These are phyloP conservation scores for Mactromeris polynyma DNA, from an alignment of 2,888 invertebrate species.

Conservation along the genomic window DNA sequence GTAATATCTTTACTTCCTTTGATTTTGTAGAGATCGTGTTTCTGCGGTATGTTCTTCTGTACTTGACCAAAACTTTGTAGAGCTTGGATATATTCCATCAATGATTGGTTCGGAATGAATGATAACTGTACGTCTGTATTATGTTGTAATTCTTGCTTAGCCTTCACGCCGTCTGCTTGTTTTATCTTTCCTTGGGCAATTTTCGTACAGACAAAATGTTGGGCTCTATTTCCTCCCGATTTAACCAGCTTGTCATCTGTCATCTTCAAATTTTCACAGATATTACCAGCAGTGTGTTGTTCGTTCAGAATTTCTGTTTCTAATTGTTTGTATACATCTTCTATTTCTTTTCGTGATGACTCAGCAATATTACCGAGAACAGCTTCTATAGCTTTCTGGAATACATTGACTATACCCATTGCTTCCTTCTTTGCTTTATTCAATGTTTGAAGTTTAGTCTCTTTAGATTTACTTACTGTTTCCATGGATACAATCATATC, in stretches of 20 bases:
- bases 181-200: background rate
- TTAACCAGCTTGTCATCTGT: background rate
- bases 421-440: background rate
- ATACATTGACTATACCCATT: background rate
- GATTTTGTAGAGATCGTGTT: background rate
- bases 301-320: background rate
- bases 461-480: background rate
- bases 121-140: background rate
- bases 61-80: background rate
- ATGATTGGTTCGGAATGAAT: background rate
- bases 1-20: background rate
- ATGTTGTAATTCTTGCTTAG: background rate
- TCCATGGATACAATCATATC: background rate
- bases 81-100: background rate
- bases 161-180: background rate
- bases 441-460: background rate
- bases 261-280: background rate
- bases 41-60: background rate
- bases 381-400: background rate
- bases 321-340: background rate
- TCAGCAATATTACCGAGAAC: background rate
- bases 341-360: background rate
- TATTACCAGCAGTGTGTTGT: background rate
- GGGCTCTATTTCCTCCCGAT: conserved; percentile 6
- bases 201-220: background rate